phyloP scores from a whole-genome alignment of 2,888 invertebrate genomes.

The Ochlodes sylvanus region DNA sequence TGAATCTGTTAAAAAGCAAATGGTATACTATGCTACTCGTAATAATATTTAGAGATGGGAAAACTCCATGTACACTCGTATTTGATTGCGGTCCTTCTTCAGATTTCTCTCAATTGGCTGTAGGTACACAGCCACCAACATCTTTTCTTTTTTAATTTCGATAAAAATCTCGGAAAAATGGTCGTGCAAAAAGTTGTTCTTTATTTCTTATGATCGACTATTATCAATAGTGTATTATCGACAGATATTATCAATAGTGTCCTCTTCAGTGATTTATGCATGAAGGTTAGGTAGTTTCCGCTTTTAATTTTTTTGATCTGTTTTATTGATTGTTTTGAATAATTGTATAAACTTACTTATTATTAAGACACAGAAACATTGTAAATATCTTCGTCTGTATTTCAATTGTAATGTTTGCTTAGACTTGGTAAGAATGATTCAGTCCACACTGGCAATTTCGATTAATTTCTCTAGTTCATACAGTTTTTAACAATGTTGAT shows the following conservation, averaged over 20 bases:
- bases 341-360: background rate
- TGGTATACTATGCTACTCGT: slow-evolving; percentile 4
- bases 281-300: background rate
- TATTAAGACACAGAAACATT: too few species aligned
- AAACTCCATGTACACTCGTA: background rate
- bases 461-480: too few species aligned
- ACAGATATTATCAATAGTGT: background rate
- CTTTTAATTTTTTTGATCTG: background rate
- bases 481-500: too few species aligned
- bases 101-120: background rate
- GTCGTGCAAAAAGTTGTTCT: background rate
- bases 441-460: too few species aligned
- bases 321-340: background rate
- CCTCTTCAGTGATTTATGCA: slow-evolving; percentile 3
- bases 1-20: slow-evolving; percentile 7
- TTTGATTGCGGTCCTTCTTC: slow-evolving; percentile 3
- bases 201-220: background rate
- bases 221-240: too few species aligned
- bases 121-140: background rate
- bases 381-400: too few species aligned
- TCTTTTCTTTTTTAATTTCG: background rate
- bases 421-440: too few species aligned
- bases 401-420: too few species aligned
- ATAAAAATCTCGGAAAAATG: background rate
- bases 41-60: background rate